These are phyloP conservation scores for Chaetogeoica ovagalla DNA, from an alignment of 2,888 invertebrate species.

Conservation along the genomic window DNA sequence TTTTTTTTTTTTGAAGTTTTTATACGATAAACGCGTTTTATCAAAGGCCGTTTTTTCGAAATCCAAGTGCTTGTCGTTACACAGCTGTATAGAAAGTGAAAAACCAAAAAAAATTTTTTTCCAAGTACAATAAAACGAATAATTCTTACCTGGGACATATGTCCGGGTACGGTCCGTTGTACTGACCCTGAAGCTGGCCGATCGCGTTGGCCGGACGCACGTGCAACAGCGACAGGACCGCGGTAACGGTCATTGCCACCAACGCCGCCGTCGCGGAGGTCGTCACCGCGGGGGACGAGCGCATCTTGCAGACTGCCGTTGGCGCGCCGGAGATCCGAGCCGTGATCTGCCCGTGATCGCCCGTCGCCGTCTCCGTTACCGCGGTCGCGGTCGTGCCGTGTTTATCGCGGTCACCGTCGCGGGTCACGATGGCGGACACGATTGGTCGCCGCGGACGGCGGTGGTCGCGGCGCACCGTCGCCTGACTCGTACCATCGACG, in stretches of 20 bases:
- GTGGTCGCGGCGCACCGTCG: background rate
- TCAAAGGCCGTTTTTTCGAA: too few relatives aligned
- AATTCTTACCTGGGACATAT: slow-evolving; percentile 43
- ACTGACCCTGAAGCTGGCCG: slow-evolving; percentile 42
- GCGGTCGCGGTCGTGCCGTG: background rate
- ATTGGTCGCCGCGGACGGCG: slow-evolving; percentile 10
- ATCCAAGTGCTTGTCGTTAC: too few relatives aligned
- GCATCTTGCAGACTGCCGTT: slow-evolving; percentile 49
- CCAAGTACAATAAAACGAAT: too few relatives aligned
- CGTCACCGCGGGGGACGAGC: slow-evolving; percentile 17
- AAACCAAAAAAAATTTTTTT: too few relatives aligned
- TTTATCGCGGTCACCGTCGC: slow-evolving; percentile 23
- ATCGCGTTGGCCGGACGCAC: background rate
- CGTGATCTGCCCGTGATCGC: background rate
- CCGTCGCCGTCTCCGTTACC: background rate
- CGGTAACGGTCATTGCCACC: too few relatives aligned
- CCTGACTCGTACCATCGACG: slow-evolving; percentile 33
- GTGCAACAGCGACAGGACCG: background rate
- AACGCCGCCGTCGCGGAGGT: background rate
- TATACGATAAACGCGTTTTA: too few relatives aligned
- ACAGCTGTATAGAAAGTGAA: too few relatives aligned
- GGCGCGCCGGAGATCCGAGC: background rate
- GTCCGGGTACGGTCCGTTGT: slow-evolving; percentile 42
- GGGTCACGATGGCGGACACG: slow-evolving; percentile 5
- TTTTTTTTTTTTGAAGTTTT: too few relatives aligned